Base-by-base conservation (phyloP, 2,888 invertebrate species). In the Polia nebulosa region DNA sequence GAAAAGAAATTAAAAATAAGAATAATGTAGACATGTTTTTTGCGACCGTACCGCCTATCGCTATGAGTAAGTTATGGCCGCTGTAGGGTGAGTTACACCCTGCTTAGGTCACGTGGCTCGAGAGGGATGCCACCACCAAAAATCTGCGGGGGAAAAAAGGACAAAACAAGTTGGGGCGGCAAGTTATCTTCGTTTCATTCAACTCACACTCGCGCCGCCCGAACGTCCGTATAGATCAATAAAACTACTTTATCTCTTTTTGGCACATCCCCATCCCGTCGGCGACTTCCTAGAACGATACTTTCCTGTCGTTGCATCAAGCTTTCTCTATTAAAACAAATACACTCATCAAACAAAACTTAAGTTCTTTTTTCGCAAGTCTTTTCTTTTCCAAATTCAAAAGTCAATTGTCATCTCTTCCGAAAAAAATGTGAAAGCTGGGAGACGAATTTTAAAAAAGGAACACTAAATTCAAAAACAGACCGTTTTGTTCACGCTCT, bases 241-340 rank as follows among this genome's bases (percentile, higher is more conserved):
- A 96, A 96, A 96, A 96, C 96, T 96, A 96, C 96, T 96, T 96
- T 96, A 96, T 96, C 95, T 96, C 96, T 96, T 96, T 96, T 96
- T 96, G 96, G 96, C 96, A 96, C 95, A 95, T 96, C 94, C 96
- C 94, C 93, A 93, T 94, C 92, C 93, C 93, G 93, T 92, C 91
- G 91, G 88, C 90, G 91, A 93, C 93, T 95, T 95, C 94, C 94
- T 93, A 91, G 92, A 94, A 94, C 89, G 92, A 93, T 91, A 92
- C 93, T 89, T 86, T 86, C 84, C 84, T 80, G 83, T 80, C 80
- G 81, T 84, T 88, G 85, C 86, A 88, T 87, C 90, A 89, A 89
- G 91, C 91, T 94, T 94, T 92, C 90, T 91, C 85, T 87, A 88
- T 84, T 87, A 87, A 88, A 79, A 81, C 62, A 77, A 78, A 82